A percentile compares a stretch with the other conserved stretches of the same genome.
Evolutionary conservation across 2,113 vertebrate species (phyloP).

Genomic region (Fukomys damarensis): DNA sequence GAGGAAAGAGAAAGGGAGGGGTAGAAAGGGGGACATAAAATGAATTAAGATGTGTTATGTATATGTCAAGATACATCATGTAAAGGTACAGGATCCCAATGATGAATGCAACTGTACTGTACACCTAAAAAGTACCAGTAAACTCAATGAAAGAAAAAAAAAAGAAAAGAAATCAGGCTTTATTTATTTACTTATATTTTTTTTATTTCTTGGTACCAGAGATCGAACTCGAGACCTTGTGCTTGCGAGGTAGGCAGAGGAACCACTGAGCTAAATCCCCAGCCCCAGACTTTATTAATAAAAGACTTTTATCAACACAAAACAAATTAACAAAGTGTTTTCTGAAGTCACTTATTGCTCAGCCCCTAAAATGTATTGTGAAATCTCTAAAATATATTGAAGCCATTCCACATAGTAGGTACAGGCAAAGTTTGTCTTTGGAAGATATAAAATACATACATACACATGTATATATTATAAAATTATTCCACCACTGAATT

Average conservation of each 20-base stretch:
- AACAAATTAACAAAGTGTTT: neutral
- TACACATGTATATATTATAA: neutral
- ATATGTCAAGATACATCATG: too few relatives aligned
- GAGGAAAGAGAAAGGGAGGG: neutral
- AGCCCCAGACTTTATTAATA: constrained; percentile 11
- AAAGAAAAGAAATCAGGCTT: too few relatives aligned
- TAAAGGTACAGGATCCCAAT: too few relatives aligned
- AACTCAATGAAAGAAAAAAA: too few relatives aligned
- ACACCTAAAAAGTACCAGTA: too few relatives aligned
- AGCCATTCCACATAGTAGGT: neutral
- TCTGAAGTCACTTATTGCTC: neutral
- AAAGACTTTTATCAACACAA: neutral
- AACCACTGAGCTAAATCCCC: too few relatives aligned
- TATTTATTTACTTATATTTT: too few relatives aligned
- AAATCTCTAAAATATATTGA: neutral
- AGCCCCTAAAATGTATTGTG: neutral
- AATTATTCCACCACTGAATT: neutral
- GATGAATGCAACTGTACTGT: neutral
- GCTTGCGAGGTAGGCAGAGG: too few relatives aligned
- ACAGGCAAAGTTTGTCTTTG: neutral
- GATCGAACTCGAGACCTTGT: too few relatives aligned
- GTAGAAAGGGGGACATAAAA: neutral
- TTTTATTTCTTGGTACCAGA: too few relatives aligned
- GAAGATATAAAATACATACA: too few relatives aligned
- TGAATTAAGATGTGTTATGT: neutral